Percentiles rank a stretch among this genome's conserved stretches.
phyloP scores from a whole-genome alignment of 1,140 invertebrate genomes.

The Caerostris extrusa region DNA sequence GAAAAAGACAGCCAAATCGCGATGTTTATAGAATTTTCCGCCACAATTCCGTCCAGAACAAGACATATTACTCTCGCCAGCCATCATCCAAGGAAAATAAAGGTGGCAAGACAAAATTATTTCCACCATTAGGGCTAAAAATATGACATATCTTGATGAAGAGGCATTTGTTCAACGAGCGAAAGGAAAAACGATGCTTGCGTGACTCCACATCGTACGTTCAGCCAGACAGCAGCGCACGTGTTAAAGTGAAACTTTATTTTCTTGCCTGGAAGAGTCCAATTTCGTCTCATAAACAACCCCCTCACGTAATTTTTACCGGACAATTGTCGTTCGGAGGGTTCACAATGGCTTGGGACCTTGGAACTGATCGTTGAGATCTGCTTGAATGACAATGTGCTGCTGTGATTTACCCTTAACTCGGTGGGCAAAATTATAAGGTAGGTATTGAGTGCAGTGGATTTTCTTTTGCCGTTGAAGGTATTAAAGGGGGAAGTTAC shows the following conservation, averaged over 20 bases:
- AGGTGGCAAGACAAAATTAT: background rate
- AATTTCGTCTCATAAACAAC: conserved; percentile 12
- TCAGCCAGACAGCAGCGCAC: background rate
- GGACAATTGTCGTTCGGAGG: background rate
- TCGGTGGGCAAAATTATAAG: conserved; percentile 32
- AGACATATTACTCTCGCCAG: background rate
- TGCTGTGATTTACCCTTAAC: background rate
- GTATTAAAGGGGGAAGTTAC: background rate
- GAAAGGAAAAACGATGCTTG: background rate
- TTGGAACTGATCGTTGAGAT: background rate
- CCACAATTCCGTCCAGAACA: background rate
- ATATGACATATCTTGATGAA: conserved; percentile 11
- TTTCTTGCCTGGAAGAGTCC: background rate
- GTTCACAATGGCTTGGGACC: background rate
- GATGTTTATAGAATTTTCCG: background rate
- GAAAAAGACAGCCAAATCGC: too few relatives aligned
- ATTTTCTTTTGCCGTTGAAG: background rate
- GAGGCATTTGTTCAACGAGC: background rate
- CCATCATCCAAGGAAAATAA: background rate
- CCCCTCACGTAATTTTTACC: background rate
- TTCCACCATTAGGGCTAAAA: background rate
- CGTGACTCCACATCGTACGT: background rate
- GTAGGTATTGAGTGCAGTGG: background rate
- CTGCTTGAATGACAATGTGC: conserved; percentile 23
- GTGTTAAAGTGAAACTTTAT: conserved; percentile 28